These are phyloP conservation scores for Sus cebifrons DNA, from an alignment of 2,797 vertebrate species.

Conservation along the genomic window DNA sequence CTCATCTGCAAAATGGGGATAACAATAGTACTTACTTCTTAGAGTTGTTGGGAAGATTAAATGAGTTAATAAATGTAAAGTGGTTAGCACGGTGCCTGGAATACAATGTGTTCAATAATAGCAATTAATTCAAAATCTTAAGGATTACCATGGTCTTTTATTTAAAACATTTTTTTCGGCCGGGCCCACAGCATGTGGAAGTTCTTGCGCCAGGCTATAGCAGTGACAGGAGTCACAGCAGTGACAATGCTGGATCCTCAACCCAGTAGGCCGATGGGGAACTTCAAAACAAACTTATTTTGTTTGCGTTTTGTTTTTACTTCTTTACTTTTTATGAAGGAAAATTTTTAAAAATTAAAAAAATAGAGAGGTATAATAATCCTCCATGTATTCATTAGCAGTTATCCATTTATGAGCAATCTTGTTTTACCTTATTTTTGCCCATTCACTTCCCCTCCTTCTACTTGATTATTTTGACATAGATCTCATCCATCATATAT, in stretches of 20 bases:
- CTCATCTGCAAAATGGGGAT: conserved; percentile 45
- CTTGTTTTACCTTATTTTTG: not conserved
- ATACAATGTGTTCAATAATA: not conserved
- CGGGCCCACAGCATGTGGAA: no score
- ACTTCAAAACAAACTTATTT: not conserved
- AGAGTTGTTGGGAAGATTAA: not conserved
- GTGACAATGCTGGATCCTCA: no score
- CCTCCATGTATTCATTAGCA: not conserved
- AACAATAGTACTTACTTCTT: not conserved
- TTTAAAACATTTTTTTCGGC: no score
- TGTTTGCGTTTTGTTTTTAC: conserved; percentile 22
- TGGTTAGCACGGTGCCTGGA: not conserved
- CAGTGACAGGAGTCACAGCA: no score
- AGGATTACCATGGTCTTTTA: not conserved
- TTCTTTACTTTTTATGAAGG: conserved; percentile 14
- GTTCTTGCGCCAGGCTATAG: no score
- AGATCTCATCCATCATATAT: not conserved
- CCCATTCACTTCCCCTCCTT: not conserved
- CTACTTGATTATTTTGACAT: conserved; percentile 45
- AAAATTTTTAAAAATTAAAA: not conserved
- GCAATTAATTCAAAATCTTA: conserved; percentile 18
- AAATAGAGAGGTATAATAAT: not conserved
- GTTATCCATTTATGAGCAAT: not conserved
- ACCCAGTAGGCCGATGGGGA: no score
- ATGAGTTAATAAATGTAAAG: not conserved